These are phyloP conservation scores for Luehdorfia chinensis DNA, from an alignment of 1,140 invertebrate genomes.

Conservation along the genomic window DNA sequence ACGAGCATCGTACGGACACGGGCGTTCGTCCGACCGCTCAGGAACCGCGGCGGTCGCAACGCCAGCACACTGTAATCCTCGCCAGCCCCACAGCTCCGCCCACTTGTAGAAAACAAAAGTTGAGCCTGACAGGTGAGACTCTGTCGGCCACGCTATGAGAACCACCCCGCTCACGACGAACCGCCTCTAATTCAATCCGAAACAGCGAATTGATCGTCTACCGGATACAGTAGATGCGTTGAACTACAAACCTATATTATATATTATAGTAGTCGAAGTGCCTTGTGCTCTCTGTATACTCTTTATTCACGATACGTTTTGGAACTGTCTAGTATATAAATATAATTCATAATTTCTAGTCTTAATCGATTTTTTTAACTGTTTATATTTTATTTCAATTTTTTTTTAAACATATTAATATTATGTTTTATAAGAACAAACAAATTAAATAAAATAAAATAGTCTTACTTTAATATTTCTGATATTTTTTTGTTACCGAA, in stretches of 20 bases:
- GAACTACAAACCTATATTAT: not conserved
- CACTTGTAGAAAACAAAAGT: constrained; percentile 75
- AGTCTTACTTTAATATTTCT: too few species aligned
- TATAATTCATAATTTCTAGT: too few species aligned
- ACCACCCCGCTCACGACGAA: constrained; percentile 36
- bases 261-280: not conserved
- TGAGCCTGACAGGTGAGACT: constrained; percentile 77
- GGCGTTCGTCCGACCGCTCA: not conserved
- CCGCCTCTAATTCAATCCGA: constrained; percentile 20
- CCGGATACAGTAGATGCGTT: constrained; percentile 11
- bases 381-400: too few species aligned
- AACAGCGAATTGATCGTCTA: constrained; percentile 28
- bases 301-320: constrained; percentile 8
- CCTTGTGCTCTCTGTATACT: not conserved
- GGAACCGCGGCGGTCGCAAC: not conserved
- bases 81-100: constrained; percentile 64
- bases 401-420: too few species aligned
- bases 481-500: too few species aligned
- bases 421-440: too few species aligned
- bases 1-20: constrained; percentile 26
- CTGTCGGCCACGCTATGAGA: constrained; percentile 77
- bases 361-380: too few species aligned
- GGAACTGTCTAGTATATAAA: too few species aligned
- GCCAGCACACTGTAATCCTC: constrained; percentile 40
- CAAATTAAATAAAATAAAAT: too few species aligned